Base-by-base conservation (phyloP, 2,888 invertebrate species). In the Dromius quadrimaculatus region DNA sequence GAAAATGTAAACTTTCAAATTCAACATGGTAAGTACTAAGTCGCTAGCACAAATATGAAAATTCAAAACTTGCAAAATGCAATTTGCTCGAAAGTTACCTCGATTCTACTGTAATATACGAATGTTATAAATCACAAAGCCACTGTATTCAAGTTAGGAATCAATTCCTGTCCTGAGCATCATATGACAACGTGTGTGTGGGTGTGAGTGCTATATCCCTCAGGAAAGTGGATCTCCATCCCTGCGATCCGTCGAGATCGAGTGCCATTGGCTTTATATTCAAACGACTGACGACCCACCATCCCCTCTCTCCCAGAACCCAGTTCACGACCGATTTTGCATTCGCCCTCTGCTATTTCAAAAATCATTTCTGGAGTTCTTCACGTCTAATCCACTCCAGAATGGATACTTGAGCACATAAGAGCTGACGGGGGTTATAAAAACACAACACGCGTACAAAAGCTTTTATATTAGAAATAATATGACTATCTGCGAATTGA, bases 321-420 rank as follows among this genome's bases (percentile, higher is more conserved):
- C 41, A n/a, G n/a, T 41, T 41, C 41, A 41, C 41, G 15, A 15
- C 41, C 41, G 41, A 41, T 47, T 54, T 23, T 54, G 50, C 50
- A 54, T 54, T 47, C 50, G 50, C 50, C 28, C 50, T 54, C 28
- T 54, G 50, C 50, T 54, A 54, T 54, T 54, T 54, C 50, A 32
- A 54, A 41, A 54, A 54, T 54, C 50, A 54, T 54, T 54, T 54
- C 50, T 54, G 28, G 50, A 54, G 50, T 54, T 54, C 50, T 54
- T 28, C 9, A 23, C 50, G 28, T 54, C 50, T 54, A 54, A 54
- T 54, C 23, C 50, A 54, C 50, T 54, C 13, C 23, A 54, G 15
- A 28, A 54, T 54, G 50, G 50, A 54, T 54, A 54, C 23, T 23
- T 8, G 50, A 54, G 41, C 8, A 8, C 28, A 28, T 28, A 3